Evolutionary conservation across 2,888 invertebrate genomes (phyloP), one percentile per base, ranked within the genome.

Genomic region (Caenorhabditis drosophilae): DNA sequence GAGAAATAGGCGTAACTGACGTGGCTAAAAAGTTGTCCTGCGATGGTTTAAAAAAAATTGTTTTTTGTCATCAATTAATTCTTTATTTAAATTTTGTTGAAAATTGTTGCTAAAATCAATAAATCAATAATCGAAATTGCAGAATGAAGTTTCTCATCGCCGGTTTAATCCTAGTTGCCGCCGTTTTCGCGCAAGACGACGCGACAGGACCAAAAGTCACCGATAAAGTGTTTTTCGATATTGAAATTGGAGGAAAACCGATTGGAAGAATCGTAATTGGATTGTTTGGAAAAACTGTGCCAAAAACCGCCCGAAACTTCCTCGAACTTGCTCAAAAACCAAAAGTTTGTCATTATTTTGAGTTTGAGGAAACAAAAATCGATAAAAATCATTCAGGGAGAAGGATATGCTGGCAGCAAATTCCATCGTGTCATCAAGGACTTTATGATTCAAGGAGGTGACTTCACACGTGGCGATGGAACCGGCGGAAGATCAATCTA

Each of bases 281-380:
- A 0, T 86, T 95, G n/a, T 92, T 93, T 86, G 93, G 93, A 0
- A 89, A 92, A 67, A 85, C 89, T 49, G 91, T 89, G 0, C 94
- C 94, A 1, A 91, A 89, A 84, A 90, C 94, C 0, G 92, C 90
- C 46, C 88, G 89, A 77, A 95, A 95, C 84, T 95, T 95, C 82
- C 88, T 90, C 70, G 88, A 89, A 18, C 87, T 95, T 18, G 90
- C 92, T 16, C 87, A 89, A 22, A 87, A 75, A 31, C 76, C 77
- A 18, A 75, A 79, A 61, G 79, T 76, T 2, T 70, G 68, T 50
- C 35, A 50, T 44, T 34, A 20, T 51, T 26, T 2, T 1, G 2
- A 35, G 35, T 36, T 36, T 4, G 36, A 36, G n/a, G 36, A 36
- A 36, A 36, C 4, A 12, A n/a, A 36, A 36, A 12, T 7, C 36